Base-by-base conservation (phyloP, 2,888 invertebrate genomes). In the Caenorhabditis drosophilae region DNA sequence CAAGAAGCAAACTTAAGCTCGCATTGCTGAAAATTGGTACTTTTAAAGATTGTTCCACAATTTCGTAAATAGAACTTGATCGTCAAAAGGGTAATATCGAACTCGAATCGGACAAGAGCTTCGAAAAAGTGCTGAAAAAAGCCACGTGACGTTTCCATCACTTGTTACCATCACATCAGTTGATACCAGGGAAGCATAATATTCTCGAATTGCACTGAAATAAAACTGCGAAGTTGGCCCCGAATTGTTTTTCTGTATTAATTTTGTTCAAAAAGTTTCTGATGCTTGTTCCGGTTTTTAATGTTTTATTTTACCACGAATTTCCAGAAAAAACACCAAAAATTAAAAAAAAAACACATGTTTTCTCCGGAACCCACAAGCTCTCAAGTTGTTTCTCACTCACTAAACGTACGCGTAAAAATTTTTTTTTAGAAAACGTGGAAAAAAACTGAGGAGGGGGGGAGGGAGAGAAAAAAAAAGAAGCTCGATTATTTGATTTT, bases 41-140 rank as follows among this genome's bases (percentile, higher is more conserved):
- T 31, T 9, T 31, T 4, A 40, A 23, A 23, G 12, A 11, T 34
- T 35, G 3, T 22, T 22, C 23, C 22, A 16, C 16, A 4, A 22
- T 9, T 2, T 2, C 26, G 16, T 31, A 11, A 35, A 6, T 18
- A 57, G 16, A 23, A 74, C 81, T 70, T 82, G 82, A 48, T 87
- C 87, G 79, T 88, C 88, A 68, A 88, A 88, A 0, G 88, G 88
- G 75, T 88, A 88, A 75, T 86, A 87, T 64, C 86, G 85, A 25
- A 88, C 88, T 74, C 87, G 84, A 52, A 88, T 87, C 48, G 69
- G 69, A 44, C 69, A 73, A 4, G 66, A 68, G 23, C 66, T 68
- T 25, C 86, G 85, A 81, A 87, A 87, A 55, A 88, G 86, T 41
- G 87, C 86, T 70, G 86, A 87, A 56, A 86, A 86, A 41, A 88